A percentile compares a stretch with the other conserved stretches of the same genome.
Conservation (phyloP, 2,888 invertebrate species). For the Euclidia mi region DNA sequence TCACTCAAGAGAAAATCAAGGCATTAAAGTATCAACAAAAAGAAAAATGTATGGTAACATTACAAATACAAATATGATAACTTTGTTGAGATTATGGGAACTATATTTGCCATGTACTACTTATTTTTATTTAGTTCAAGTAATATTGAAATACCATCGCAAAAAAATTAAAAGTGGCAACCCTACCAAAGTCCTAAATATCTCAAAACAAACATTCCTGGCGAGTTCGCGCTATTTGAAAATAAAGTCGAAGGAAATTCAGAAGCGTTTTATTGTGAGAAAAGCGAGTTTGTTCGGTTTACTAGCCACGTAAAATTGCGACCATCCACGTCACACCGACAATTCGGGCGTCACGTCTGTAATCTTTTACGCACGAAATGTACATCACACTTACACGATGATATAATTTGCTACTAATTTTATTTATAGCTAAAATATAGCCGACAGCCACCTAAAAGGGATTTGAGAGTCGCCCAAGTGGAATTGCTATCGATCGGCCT, state of each 20-base stretch:
- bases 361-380: slow-evolving; percentile 77
- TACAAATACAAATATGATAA: no score
- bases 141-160: no score
- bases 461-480: slow-evolving; percentile 40
- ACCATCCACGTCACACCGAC: slow-evolving; percentile 61
- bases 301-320: slow-evolving; percentile 75
- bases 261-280: slow-evolving; percentile 74
- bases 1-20: no score
- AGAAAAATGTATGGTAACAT: no score
- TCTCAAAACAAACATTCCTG: slow-evolving; percentile 78
- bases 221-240: slow-evolving; percentile 68
- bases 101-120: no score
- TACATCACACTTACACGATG: slow-evolving; percentile 62
- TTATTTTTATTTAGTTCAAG: no score
- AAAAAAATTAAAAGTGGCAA: no score
- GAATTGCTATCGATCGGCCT: slow-evolving; percentile 50
- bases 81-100: no score
- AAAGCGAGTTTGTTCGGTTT: slow-evolving; percentile 67
- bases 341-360: slow-evolving; percentile 69
- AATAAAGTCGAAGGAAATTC: slow-evolving; percentile 72
- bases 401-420: slow-evolving; percentile 65
- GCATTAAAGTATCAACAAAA: no score
- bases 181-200: slow-evolving; percentile 71
- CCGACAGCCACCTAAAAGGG: slow-evolving; percentile 50
- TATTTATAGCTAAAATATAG: slow-evolving; percentile 59